Percentiles rank a stretch among this genome's conserved stretches.
Conservation (phyloP, 2,888 invertebrate species). For the Cryptus armator region DNA sequence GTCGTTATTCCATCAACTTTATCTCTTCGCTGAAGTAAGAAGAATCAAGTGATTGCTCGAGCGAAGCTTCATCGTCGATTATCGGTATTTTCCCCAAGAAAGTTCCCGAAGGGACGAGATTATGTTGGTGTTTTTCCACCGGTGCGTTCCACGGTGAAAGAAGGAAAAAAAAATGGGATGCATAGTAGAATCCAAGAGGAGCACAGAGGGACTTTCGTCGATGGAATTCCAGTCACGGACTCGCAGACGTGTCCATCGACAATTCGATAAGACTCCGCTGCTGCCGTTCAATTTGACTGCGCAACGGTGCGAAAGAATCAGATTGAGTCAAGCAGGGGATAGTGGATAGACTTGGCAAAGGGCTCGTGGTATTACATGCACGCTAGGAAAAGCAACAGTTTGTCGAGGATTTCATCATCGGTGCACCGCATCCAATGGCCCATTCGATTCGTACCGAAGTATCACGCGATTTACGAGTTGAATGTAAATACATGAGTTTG, state of each 20-base stretch:
- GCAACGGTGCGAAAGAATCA: slow-evolving; percentile 62
- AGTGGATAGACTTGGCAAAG: neutral
- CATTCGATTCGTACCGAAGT: slow-evolving; percentile 47
- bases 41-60: neutral
- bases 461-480: slow-evolving; percentile 56
- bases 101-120: neutral
- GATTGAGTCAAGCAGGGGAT: slow-evolving; percentile 26
- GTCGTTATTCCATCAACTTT: neutral
- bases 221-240: slow-evolving; percentile 57
- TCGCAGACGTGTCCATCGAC: slow-evolving; percentile 56
- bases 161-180: neutral
- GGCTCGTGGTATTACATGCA: slow-evolving; percentile 44
- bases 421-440: slow-evolving; percentile 29
- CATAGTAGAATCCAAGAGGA: slow-evolving; percentile 2
- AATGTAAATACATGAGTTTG: slow-evolving; percentile 46
- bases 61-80: neutral
- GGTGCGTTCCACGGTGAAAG: neutral
- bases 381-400: slow-evolving; percentile 63
- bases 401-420: slow-evolving; percentile 56
- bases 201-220: neutral
- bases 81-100: slow-evolving; percentile 1
- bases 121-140: neutral
- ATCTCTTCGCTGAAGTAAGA: neutral
- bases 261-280: slow-evolving; percentile 56
- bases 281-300: slow-evolving; percentile 62